Evolutionary conservation across 2,888 invertebrate species (phyloP).

Genomic region (Himalopsyche anomala): DNA sequence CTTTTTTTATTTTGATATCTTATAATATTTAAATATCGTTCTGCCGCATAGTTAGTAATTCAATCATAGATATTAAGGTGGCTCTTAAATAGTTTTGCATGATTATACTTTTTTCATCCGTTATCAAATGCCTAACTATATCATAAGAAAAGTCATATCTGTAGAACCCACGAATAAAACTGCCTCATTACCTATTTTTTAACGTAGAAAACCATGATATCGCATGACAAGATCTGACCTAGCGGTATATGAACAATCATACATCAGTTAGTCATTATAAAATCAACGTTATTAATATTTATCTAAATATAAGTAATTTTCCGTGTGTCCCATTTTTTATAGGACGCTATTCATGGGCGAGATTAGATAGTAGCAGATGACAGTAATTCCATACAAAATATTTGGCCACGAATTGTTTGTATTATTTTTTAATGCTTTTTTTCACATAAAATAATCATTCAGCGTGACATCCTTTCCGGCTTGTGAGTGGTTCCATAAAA

Average conservation of each 20-base stretch:
- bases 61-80: too few relatives aligned
- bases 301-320: conserved; percentile 56
- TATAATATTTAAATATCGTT: too few relatives aligned
- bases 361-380: conserved; percentile 49
- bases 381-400: conserved; percentile 25
- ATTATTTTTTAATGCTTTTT: conserved; percentile 33
- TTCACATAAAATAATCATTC: conserved; percentile 18
- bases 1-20: too few relatives aligned
- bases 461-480: conserved; percentile 30
- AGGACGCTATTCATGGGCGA: conserved; percentile 48
- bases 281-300: conserved; percentile 51
- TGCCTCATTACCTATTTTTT: too few relatives aligned
- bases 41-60: too few relatives aligned
- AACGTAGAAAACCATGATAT: too few relatives aligned
- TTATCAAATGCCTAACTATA: too few relatives aligned
- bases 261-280: neutral
- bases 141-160: too few relatives aligned
- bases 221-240: neutral
- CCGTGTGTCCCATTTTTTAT: conserved; percentile 54
- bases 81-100: too few relatives aligned
- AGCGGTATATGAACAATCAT: neutral
- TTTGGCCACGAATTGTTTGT: neutral
- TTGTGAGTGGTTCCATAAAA: conserved; percentile 2
- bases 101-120: too few relatives aligned
- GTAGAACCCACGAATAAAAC: too few relatives aligned